Conservation (phyloP, 1,140 invertebrate genomes). For the Gyrodactylus salaris region DNA sequence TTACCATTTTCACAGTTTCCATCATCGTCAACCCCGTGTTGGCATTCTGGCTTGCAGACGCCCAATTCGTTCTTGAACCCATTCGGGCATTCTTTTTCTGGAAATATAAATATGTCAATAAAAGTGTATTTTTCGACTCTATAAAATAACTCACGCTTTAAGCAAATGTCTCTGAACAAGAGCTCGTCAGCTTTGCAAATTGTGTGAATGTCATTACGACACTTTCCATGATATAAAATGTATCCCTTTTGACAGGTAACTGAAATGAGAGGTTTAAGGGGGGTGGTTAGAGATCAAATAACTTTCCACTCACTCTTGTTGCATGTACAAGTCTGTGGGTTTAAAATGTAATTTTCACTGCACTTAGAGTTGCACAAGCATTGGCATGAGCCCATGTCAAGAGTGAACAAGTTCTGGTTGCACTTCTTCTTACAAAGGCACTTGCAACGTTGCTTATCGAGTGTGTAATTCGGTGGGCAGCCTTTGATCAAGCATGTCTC, state of each 20-base stretch:
- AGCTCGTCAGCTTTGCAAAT: background rate
- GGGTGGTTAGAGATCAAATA: background rate
- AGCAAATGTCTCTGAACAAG: constrained; percentile 4
- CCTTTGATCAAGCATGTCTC: background rate
- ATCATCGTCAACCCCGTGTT: background rate
- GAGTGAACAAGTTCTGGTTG: background rate
- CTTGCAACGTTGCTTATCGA: background rate
- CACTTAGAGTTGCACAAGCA: background rate
- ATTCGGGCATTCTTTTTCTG: background rate
- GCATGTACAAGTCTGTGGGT: background rate
- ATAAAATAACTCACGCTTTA: background rate
- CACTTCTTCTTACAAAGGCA: background rate
- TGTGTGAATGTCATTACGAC: background rate
- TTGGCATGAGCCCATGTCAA: background rate
- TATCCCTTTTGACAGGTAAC: background rate
- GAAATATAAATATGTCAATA: background rate
- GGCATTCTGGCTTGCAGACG: background rate
- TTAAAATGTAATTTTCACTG: background rate
- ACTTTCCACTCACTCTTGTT: background rate
- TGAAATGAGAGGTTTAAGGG: background rate
- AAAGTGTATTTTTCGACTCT: background rate
- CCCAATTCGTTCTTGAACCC: background rate
- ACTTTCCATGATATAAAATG: background rate
- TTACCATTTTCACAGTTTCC: background rate
- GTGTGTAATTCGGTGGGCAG: background rate